Base-by-base conservation (phyloP, 2,888 invertebrate species). In the Drosophila merina region DNA sequence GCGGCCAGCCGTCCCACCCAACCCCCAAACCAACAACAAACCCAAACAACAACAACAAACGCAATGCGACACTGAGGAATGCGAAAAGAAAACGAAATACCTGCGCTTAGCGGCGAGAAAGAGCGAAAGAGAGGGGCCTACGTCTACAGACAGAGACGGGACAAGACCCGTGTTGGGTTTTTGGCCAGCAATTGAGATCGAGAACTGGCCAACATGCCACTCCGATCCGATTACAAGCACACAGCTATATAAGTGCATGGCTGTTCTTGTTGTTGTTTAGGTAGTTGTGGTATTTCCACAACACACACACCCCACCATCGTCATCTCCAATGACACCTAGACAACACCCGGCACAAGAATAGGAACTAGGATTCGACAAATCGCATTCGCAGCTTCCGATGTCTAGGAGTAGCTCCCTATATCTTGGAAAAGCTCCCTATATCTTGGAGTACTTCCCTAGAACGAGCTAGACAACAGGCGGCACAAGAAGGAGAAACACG, bases 11-110 rank as follows among this genome's bases (percentile, higher is more conserved):
- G 20, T 20, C 4, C 7, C 40, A 7, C 40, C 40, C 14, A 63
- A 42, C 52, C 7, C n/a, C 5, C 20, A 57, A 52, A 51, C 20
- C 38, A 45, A 44, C 47, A 49, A 48, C 54, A 57, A 55, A 30
- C 7, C 38, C 28, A 28, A 28, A 30, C 56, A 67, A 58, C 45
- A 58, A 47, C 40, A 57, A 40, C 57, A 25, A 59, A 70, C 70
- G 68, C 72, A 72, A 69, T 62, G 79, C 44, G 72, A 76, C 85
- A 72, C 70, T 74, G 72, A 72, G 82, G 82, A 82, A 82, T 82
- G 87, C 85, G 72, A 82, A 84, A 78, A 86, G 81, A 81, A 81
- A 81, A 86, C 84, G 74, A 86, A 79, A 56, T 69, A 68, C 67
- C 30, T 12, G 9, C 3, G 12, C 25, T 5, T 25, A 25, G 10